Evolutionary conservation across 2,113 vertebrate genomes (phyloP).

Genomic region (Pardalotus punctatus): DNA sequence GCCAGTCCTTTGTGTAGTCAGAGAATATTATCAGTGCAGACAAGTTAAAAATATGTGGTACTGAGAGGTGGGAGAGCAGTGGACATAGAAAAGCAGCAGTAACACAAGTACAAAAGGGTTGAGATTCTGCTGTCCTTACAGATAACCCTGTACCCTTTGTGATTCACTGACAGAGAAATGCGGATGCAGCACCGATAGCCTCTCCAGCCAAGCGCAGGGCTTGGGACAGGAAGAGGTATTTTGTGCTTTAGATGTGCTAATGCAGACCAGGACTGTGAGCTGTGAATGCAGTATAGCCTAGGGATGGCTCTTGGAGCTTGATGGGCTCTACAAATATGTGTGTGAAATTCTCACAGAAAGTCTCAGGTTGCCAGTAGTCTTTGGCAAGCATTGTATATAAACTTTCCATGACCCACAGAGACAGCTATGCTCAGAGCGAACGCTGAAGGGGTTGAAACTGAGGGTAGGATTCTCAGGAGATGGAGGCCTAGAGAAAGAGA

Average conservation of each 20-base stretch:
- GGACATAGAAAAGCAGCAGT: background rate
- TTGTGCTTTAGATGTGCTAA: background rate
- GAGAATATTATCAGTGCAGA: background rate
- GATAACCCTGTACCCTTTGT: background rate
- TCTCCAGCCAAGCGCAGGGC: background rate
- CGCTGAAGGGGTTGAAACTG: background rate
- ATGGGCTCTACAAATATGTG: conserved; percentile 47
- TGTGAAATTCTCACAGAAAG: conserved; percentile 34
- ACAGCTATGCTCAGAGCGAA: background rate
- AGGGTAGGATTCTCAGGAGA: conserved; percentile 25
- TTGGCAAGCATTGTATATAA: conserved; percentile 23
- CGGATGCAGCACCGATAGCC: background rate
- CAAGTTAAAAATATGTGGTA: background rate
- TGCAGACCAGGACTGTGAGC: background rate
- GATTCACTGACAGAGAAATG: background rate
- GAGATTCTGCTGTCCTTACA: background rate
- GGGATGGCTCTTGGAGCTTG: conserved; percentile 19
- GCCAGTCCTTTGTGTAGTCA: background rate
- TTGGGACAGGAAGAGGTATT: background rate
- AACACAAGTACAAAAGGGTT: background rate
- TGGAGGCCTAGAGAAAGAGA: conserved; percentile 1
- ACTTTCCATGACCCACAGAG: conserved; percentile 57
- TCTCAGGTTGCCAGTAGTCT: conserved; percentile 39
- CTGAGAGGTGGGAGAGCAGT: background rate
- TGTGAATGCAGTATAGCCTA: background rate